These are phyloP conservation scores for Lordiphosa collinella DNA, from an alignment of 1,140 invertebrate species.

Conservation along the genomic window DNA sequence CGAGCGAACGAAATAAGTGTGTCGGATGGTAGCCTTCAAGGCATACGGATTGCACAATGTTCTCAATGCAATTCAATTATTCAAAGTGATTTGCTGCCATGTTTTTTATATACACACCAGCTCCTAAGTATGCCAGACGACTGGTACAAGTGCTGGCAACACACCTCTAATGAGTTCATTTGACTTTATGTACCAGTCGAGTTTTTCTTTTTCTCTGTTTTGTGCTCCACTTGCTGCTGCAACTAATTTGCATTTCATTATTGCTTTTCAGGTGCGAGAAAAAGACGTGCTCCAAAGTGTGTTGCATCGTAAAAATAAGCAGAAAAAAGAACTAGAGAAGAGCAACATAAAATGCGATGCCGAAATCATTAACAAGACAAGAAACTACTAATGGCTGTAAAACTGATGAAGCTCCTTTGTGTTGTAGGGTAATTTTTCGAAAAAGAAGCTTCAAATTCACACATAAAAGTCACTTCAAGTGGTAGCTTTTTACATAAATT, in stretches of 20 bases:
- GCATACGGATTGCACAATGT: conserved; percentile 9
- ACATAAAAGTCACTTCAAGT: too few relatives aligned
- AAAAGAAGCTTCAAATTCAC: too few relatives aligned
- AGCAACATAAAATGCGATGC: too few relatives aligned
- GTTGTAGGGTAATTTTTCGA: too few relatives aligned
- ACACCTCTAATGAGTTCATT: conserved; percentile 12
- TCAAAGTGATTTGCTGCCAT: conserved; percentile 3
- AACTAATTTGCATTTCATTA: conserved; percentile 21
- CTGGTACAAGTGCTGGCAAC: not conserved
- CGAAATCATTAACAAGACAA: too few relatives aligned
- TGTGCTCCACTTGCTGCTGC: not conserved
- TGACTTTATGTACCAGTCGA: conserved; percentile 7
- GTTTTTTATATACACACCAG: not conserved
- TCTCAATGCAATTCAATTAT: conserved; percentile 12
- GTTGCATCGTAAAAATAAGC: not conserved
- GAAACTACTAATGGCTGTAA: too few relatives aligned
- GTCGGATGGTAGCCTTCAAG: conserved; percentile 13
- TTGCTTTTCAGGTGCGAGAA: conserved; percentile 7
- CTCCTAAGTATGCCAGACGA: conserved; percentile 3
- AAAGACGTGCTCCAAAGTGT: conserved; percentile 1
- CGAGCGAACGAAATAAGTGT: not conserved
- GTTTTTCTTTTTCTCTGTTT: not conserved
- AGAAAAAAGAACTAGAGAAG: too few relatives aligned
- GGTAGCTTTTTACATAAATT: too few relatives aligned
- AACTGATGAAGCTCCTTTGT: too few relatives aligned